phyloP scores from a whole-genome alignment of 1,140 invertebrate genomes.

The Drosophila sucinea region DNA sequence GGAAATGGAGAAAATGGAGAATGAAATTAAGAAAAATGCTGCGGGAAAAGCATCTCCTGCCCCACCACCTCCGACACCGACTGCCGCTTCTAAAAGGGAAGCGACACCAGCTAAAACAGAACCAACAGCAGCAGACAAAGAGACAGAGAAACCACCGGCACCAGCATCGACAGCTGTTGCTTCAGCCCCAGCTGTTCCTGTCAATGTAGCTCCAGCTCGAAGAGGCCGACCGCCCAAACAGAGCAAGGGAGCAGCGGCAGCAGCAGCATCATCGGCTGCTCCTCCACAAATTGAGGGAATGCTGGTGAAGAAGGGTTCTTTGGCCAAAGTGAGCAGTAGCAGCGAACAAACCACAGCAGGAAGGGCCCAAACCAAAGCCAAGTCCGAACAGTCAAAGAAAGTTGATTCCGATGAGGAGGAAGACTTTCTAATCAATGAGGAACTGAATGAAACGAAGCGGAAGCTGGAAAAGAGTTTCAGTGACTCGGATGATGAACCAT shows the following conservation, averaged over 20 bases:
- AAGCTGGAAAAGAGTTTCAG: constrained; percentile 84
- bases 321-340: constrained; percentile 52
- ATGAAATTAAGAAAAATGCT: constrained; percentile 85
- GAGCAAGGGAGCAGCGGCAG: constrained; percentile 26
- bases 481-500: constrained; percentile 86
- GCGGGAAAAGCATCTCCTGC: constrained; percentile 47
- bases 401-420: constrained; percentile 77
- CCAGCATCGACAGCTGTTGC: constrained; percentile 2
- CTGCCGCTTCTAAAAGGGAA: constrained; percentile 36
- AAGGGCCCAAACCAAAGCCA: constrained; percentile 62
- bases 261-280: constrained; percentile 2
- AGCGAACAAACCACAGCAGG: constrained; percentile 27
- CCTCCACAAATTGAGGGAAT: constrained; percentile 78
- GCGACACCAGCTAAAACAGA: constrained; percentile 1
- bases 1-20: constrained; percentile 86
- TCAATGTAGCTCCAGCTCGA: constrained; percentile 26
- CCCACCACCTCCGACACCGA: constrained; percentile 31
- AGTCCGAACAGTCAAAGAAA: constrained; percentile 62
- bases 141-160: constrained; percentile 40
- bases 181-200: background rate
- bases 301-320: constrained; percentile 74
- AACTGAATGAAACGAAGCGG: constrained; percentile 81
- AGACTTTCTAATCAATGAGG: constrained; percentile 78
- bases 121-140: constrained; percentile 29
- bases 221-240: constrained; percentile 73